Percentiles rank a stretch among this genome's conserved stretches.
Conservation (phyloP, 2,113 vertebrate genomes). For the Azemiops feae region DNA sequence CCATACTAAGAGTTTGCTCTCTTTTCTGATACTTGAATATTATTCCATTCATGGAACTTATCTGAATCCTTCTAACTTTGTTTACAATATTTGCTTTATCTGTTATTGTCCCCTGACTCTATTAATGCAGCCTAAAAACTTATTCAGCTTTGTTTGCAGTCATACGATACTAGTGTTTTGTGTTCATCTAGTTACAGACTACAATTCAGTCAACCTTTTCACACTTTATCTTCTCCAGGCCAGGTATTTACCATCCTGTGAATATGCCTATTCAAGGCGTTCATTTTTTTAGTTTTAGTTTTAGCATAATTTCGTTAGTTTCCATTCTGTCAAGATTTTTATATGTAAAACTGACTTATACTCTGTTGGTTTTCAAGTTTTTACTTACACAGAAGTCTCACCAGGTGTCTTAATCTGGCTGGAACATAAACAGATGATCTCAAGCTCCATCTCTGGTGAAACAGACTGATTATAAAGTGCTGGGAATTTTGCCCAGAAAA, state of each 20-base stretch:
- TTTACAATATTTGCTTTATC: background rate
- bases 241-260: background rate
- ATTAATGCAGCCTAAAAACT: background rate
- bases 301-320: background rate
- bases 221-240: background rate
- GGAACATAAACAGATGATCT: constrained; percentile 11
- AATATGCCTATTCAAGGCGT: background rate
- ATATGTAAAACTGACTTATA: background rate
- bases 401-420: background rate
- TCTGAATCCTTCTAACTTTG: background rate
- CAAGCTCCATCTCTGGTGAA: constrained; percentile 16
- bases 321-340: background rate
- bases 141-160: background rate
- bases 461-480: background rate
- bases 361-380: background rate
- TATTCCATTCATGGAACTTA: background rate
- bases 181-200: background rate
- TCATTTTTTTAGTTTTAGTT: background rate
- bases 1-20: background rate
- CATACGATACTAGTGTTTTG: background rate
- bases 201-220: background rate
- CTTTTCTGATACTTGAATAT: background rate
- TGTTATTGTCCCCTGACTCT: background rate
- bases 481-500: constrained; percentile 10
- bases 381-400: background rate